A percentile compares a stretch with the other conserved stretches of the same genome.
phyloP scores from a whole-genome alignment of 2,888 invertebrate species.

The Acleris sparsana region DNA sequence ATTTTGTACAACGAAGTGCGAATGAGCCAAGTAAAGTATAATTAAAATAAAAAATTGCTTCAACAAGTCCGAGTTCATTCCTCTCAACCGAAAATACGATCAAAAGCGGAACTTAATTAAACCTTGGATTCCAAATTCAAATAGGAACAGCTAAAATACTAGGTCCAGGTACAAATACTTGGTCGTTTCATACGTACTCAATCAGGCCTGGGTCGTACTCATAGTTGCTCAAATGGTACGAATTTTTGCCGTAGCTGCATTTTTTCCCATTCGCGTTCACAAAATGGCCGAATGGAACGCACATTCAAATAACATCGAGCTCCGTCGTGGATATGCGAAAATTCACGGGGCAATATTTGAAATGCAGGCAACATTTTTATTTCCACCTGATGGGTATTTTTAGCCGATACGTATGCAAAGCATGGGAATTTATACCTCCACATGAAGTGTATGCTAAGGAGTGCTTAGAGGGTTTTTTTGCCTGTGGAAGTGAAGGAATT shows the following conservation, averaged over 20 bases:
- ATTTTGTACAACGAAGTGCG: no score
- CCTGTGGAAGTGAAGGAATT: no score
- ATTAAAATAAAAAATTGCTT: neutral
- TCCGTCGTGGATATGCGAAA: conserved; percentile 42
- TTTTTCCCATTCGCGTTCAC: conserved; percentile 59
- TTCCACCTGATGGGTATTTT: neutral
- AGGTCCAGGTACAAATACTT: conserved; percentile 34
- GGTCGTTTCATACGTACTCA: conserved; percentile 31
- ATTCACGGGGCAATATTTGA: neutral
- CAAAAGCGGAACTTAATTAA: conserved; percentile 18
- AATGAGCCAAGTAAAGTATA: neutral
- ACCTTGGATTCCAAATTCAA: conserved; percentile 22
- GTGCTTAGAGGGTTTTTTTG: no score
- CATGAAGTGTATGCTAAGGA: no score
- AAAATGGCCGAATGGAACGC: conserved; percentile 63
- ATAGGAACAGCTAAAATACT: conserved; percentile 16
- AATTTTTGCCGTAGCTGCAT: conserved; percentile 58
- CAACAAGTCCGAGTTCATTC: neutral
- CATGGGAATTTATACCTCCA: no score
- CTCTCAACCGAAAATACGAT: neutral
- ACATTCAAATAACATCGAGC: conserved; percentile 71
- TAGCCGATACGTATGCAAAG: no score
- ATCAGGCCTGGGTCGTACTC: conserved; percentile 28
- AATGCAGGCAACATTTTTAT: neutral
- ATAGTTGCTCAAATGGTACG: conserved; percentile 27